A percentile compares a stretch with the other conserved stretches of the same genome.
These are phyloP conservation scores for Drosophila subobscura DNA, from an alignment of 1,140 invertebrate species.

Conservation along the genomic window DNA sequence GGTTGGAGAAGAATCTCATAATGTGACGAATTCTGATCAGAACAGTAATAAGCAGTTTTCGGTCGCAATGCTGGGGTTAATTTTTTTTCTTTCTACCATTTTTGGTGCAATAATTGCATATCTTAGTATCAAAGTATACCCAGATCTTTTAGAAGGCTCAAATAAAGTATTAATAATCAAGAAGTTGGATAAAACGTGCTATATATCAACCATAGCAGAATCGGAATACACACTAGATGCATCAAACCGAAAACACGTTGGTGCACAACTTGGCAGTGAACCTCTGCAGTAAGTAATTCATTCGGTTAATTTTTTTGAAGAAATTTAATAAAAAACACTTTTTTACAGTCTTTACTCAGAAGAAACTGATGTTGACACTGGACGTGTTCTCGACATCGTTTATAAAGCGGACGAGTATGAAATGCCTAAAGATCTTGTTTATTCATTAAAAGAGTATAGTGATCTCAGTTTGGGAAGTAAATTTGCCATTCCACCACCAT, in stretches of 20 bases:
- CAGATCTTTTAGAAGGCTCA: conserved; percentile 61
- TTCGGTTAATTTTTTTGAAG: too few species aligned
- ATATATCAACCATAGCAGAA: conserved; percentile 58
- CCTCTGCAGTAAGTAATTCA: conserved; percentile 10
- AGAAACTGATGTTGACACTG: too few species aligned
- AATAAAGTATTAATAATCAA: conserved; percentile 68
- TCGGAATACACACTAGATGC: conserved; percentile 22
- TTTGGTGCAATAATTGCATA: conserved; percentile 57
- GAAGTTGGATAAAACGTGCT: conserved; percentile 48
- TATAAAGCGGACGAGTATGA: conserved; percentile 52
- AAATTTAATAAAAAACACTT: too few species aligned
- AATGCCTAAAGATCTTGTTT: conserved; percentile 48
- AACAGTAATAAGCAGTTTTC: conserved; percentile 62
- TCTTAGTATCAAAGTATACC: conserved; percentile 58
- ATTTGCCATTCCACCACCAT: conserved; percentile 55
- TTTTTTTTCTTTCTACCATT: conserved; percentile 54
- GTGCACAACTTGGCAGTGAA: neutral
- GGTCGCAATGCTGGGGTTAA: conserved; percentile 57
- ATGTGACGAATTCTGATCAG: conserved; percentile 5
- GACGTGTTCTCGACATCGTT: too few species aligned
- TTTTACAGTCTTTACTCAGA: too few species aligned
- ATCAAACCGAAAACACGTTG: conserved; percentile 1
- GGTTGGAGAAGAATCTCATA: too few species aligned
- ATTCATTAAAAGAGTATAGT: conserved; percentile 9
- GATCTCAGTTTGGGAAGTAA: conserved; percentile 35